Base-by-base conservation (phyloP, 2,113 vertebrate genomes). In the Tringa solitaria region DNA sequence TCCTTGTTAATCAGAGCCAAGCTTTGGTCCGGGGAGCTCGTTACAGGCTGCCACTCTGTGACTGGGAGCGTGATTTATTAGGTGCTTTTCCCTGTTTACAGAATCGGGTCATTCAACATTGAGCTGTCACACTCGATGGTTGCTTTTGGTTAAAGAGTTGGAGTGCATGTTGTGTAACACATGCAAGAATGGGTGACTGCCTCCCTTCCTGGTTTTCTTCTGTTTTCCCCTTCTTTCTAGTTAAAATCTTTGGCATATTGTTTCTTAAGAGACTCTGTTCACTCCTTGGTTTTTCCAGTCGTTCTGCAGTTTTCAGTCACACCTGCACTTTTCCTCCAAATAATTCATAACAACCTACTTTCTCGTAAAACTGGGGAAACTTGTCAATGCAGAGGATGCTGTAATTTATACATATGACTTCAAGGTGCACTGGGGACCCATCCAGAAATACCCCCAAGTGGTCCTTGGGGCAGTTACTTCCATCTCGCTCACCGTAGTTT, bases 41-140 rank as follows among this genome's bases (percentile, higher is more conserved):
- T 94, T 93, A 89, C 26, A 73, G 35, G 65, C 93, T 97, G 89
- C 86, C 53, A 69, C 69, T 26, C 76, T 87, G 69, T 53, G 82
- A 90, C 72, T 75, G 26, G 61, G 65, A 88, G 77, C 50, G 26
- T 95, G 87, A 96, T 95, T 95, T 95, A 92, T 96, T 84, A 78
- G 95, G 89, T 92, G 61, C 84, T 91, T 92, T 93, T 89, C 84
- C 83, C 90, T 87, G 88, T 96, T 94, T 75, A 79, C 92, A 89
- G 90, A 89, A 83, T 91, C 33, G 27, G 87, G 77, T 89, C 92
- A 54, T 95, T 96, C 93, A 95, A 87, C 94, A 92, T 84, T 68
- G 76, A 73, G n/a, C 65, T 94, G 89, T 90, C 85, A 94, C 2
- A 0, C 91, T 63, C 78, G 63, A 60, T 87, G 69, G 69, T 89